phyloP scores from a whole-genome alignment of 2,113 vertebrate species.

The Oenanthe oenanthe region DNA sequence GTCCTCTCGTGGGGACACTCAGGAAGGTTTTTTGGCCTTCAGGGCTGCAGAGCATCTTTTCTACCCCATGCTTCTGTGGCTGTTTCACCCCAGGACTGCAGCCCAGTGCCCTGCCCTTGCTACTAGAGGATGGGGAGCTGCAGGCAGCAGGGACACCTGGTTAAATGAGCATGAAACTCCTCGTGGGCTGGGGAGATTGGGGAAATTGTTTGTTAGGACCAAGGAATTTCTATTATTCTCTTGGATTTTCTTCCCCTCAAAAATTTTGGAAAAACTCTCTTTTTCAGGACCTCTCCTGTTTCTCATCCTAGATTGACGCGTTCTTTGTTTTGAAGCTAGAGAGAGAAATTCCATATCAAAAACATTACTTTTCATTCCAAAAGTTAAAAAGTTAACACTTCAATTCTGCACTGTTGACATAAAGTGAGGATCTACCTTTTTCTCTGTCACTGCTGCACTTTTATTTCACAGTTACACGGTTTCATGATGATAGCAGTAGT shows the following conservation, averaged over 20 bases:
- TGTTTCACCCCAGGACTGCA: neutral
- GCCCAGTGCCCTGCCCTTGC: fast-evolving
- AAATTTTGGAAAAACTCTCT: neutral
- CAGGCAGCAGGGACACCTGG: neutral
- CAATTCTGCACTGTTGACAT: neutral
- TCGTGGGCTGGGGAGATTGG: fast-evolving
- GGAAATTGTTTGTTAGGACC: neutral
- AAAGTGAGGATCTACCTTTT: neutral
- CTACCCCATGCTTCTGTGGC: fast-evolving
- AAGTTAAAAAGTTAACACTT: neutral
- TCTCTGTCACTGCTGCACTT: neutral
- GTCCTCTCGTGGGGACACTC: neutral
- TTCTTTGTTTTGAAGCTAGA: neutral
- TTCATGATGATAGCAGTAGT: neutral
- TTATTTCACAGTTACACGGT: neutral
- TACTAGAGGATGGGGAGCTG: neutral
- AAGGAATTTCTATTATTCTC: neutral
- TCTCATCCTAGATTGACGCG: neutral
- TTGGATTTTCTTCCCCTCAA: neutral
- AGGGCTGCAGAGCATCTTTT: neutral
- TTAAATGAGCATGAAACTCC: neutral
- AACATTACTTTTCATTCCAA: neutral
- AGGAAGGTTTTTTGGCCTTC: neutral
- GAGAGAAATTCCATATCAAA: neutral
- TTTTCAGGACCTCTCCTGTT: neutral